Percentiles rank a stretch among this genome's conserved stretches.
These are phyloP conservation scores for Tokudaia muenninki DNA, from an alignment of 2,797 vertebrate species.

Conservation along the genomic window DNA sequence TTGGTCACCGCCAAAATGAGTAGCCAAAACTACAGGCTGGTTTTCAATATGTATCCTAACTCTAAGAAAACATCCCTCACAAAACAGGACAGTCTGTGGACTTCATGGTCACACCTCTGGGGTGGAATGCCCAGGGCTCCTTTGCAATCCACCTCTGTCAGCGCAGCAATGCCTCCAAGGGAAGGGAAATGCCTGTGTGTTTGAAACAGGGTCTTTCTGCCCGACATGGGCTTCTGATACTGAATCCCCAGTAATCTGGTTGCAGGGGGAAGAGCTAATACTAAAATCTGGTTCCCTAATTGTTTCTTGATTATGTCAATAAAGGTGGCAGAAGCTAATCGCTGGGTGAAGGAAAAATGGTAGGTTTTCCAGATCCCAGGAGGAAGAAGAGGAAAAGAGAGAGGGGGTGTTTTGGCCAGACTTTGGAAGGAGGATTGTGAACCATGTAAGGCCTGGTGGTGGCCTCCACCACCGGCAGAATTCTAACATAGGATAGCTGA, in stretches of 20 bases:
- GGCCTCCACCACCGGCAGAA: no score
- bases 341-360: no score
- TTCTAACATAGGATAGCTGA: no score
- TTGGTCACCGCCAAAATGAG: background rate
- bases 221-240: background rate
- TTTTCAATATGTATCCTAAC: background rate
- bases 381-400: no score
- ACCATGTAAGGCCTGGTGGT: no score
- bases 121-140: background rate
- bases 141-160: background rate
- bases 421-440: no score
- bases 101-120: background rate
- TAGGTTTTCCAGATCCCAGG: no score
- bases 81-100: conserved; percentile 17
- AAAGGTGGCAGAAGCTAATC: no score
- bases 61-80: background rate
- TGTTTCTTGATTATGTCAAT: no score
- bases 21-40: background rate
- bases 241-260: background rate
- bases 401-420: no score
- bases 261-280: background rate
- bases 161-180: background rate
- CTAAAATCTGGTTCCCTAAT: no score
- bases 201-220: background rate
- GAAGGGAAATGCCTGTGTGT: background rate